phyloP scores from a whole-genome alignment of 2,113 vertebrate genomes.

The Peucedramus taeniatus region DNA sequence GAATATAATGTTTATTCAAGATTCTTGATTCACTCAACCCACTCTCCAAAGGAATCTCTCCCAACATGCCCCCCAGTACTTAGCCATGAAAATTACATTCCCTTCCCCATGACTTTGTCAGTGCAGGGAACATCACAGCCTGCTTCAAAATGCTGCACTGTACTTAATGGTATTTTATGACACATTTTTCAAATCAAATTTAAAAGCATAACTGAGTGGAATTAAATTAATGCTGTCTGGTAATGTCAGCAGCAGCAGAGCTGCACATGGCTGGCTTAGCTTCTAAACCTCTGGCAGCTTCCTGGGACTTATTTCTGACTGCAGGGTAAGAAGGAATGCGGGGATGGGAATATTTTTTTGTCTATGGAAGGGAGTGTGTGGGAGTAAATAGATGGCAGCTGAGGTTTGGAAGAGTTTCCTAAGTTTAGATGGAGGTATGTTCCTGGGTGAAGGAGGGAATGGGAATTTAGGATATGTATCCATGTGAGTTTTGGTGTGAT shows the following conservation, averaged over 20 bases:
- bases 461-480: background rate
- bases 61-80: constrained; percentile 10
- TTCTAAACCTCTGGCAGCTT: constrained; percentile 65
- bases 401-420: background rate
- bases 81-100: constrained; percentile 3
- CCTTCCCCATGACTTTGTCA: constrained; percentile 28
- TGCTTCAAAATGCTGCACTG: constrained; percentile 61
- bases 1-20: background rate
- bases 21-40: constrained; percentile 15
- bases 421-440: background rate
- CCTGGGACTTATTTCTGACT: constrained; percentile 23
- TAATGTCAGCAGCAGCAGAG: constrained; percentile 64
- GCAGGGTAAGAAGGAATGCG: background rate
- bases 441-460: background rate
- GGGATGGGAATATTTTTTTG: background rate
- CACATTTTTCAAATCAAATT: constrained; percentile 79
- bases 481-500: background rate
- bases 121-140: constrained; percentile 29
- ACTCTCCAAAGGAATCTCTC: background rate
- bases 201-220: constrained; percentile 80
- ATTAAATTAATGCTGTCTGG: constrained; percentile 78
- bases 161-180: constrained; percentile 71
- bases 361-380: background rate
- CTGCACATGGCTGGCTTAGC: constrained; percentile 61
- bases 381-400: background rate